Base-by-base conservation (phyloP, 2,888 invertebrate species). In the Antheraea assamensis region DNA sequence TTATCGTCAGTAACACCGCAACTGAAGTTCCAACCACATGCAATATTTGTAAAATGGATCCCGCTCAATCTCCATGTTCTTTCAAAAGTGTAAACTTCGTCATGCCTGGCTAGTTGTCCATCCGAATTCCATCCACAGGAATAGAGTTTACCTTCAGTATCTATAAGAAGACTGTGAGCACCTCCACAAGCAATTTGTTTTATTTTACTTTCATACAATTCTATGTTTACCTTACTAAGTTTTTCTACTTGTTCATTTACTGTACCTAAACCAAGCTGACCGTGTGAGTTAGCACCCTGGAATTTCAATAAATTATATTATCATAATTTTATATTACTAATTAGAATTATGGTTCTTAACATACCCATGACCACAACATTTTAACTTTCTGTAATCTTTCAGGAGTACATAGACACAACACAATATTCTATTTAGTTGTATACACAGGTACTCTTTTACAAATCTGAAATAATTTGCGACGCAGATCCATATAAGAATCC, bases 281-380 rank as follows among this genome's bases (percentile, higher is more conserved):
- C 97, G 86, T 97, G 97, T 77, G 97, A 97, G 91, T 98, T 98
- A 75, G 98, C 97, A 83, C 98, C 98, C 98, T 98, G 87, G 77
- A 92, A 90, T 71, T 70, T 73, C 73, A 64, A 47, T 35, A 52
- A 74, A 21, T 75, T 24, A 21, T 52, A 21, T 58, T 24, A 2
- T 58, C 2, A 58, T 58, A 58, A 24, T 24, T 10, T 19, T 71
- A 42, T 47, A 42, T 24, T 7, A 61, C 71, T 68, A 58, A 70
- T 70, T 27, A 55, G 35, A 64, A 64, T 17, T 30, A 30, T 64
- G 17, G 61, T 30, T 3, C 30, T 31, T n/a, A 58, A 24, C 58
- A 58, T 58, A 58, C 58, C 58, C 58, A 58, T 24, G 58, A 58
- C 58, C 58, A 58, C n/a, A 58, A 58, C 58, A 58, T 58, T 58